Evolutionary conservation across 2,888 invertebrate species (phyloP), one percentile per base, ranked within the genome.

Genomic region (Pemphredon lugubris): DNA sequence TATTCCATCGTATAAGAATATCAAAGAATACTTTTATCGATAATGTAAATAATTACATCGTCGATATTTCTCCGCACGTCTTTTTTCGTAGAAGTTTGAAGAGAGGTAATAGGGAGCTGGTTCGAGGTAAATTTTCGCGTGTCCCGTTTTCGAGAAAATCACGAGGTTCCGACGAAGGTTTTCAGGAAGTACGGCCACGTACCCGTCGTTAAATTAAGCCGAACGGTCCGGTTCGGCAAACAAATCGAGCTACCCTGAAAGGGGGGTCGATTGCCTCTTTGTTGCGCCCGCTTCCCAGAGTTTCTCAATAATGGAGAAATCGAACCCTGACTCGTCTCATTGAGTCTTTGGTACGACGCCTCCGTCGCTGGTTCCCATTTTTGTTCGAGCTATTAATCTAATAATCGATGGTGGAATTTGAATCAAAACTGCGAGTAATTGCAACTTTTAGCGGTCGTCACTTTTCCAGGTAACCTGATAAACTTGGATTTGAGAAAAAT

Each of bases 131-230:
- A 77, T 74, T 77, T 75, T 75, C 53, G 26, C n/a, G 59, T 47
- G 54, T 58, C 40, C 65, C 48, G 53, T 47, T 65, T 65, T 48
- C 66, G 34, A 67, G 77, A 72, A 79, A 77, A 75, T 77, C 67
- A 79, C 82, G 75, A 64, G 50, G 63, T 55, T 60, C 32, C n/a
- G 54, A 18, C 23, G 23, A 44, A 30, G 61, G n/a, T 60, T 68
- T 68, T 73, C 75, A 77, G 54, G 57, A 71, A 75, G 68, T 63
- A 75, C 71, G 58, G 64, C 69, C 77, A 76, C 79, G 73, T 82
- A 77, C 65, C 57, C 73, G 71, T 78, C 79, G 82, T 83, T 82
- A 83, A 80, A 84, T 86, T 82, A 84, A 85, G 76, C 78, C 73
- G 74, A 84, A 82, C 70, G 54, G 67, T 79, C 58, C 73, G 68